Percentiles rank a stretch among this genome's conserved stretches.
phyloP scores from a whole-genome alignment of 2,113 vertebrate species.

The Bagarius yarrelli region DNA sequence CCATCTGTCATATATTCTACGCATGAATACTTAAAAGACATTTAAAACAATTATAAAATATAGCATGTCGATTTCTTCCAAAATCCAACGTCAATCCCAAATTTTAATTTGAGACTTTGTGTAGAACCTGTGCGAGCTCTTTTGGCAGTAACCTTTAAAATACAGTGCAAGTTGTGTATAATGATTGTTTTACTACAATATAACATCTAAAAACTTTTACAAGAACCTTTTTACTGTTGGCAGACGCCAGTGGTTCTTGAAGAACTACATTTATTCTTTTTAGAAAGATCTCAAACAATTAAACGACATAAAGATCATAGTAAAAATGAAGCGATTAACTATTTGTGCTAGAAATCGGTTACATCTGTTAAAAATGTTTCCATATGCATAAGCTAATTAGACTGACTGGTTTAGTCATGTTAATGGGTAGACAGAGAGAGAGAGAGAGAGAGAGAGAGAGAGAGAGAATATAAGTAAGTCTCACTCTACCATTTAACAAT shows the following conservation, averaged over 20 bases:
- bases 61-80: not conserved
- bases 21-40: not conserved
- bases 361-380: not conserved
- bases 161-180: conserved; percentile 20
- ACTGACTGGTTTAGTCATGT: not conserved
- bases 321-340: not conserved
- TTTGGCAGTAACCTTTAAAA: not conserved
- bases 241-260: not conserved
- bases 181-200: conserved; percentile 8
- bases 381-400: not conserved
- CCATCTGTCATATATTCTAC: not conserved
- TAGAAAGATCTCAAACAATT: not conserved
- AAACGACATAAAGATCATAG: not conserved
- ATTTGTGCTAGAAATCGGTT: not conserved
- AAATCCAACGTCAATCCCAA: not conserved
- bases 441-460: not conserved
- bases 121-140: not conserved
- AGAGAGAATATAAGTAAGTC: not conserved
- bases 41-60: not conserved
- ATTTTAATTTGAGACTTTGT: not conserved
- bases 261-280: conserved; percentile 20
- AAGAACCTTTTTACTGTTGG: not conserved
- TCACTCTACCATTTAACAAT: not conserved
- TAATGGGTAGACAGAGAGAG: not conserved
- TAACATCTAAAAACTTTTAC: not conserved